Conservation (phyloP, 2,888 invertebrate genomes). For the Agelastica alni region DNA sequence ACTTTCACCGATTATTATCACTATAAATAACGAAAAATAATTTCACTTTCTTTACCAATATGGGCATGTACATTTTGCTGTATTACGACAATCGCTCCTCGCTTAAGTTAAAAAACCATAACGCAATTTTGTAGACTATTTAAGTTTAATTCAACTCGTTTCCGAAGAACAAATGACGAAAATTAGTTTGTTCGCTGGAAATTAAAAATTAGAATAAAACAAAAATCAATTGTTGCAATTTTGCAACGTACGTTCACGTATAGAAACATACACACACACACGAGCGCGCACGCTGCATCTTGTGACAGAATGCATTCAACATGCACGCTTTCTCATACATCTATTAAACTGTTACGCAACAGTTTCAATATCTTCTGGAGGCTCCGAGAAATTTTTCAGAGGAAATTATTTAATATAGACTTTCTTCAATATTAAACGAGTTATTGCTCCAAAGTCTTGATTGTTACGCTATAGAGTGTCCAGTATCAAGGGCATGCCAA, state of each 20-base stretch:
- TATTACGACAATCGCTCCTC: neutral
- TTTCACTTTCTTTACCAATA: neutral
- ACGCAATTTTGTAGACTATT: too few relatives aligned
- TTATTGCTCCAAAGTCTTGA: constrained; percentile 8
- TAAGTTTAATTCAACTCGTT: too few relatives aligned
- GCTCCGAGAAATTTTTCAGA: neutral
- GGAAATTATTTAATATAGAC: neutral
- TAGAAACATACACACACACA: too few relatives aligned
- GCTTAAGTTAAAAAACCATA: too few relatives aligned
- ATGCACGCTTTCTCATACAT: too few relatives aligned
- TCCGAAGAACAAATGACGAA: too few relatives aligned
- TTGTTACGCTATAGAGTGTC: constrained; percentile 2
- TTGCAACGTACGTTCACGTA: too few relatives aligned
- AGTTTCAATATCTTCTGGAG: neutral
- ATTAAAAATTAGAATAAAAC: too few relatives aligned
- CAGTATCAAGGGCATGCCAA: constrained; percentile 7
- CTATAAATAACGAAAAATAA: neutral
- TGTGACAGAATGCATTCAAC: too few relatives aligned
- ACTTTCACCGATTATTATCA: neutral
- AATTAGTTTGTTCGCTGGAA: too few relatives aligned
- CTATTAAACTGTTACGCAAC: neutral
- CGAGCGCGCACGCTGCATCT: too few relatives aligned
- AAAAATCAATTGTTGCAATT: too few relatives aligned
- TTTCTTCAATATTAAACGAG: constrained; percentile 5
- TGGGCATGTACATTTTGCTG: neutral